Evolutionary conservation across 1,140 invertebrate genomes (phyloP), one percentile per base, ranked within the genome.

Genomic region (Drosophila asahinai): DNA sequence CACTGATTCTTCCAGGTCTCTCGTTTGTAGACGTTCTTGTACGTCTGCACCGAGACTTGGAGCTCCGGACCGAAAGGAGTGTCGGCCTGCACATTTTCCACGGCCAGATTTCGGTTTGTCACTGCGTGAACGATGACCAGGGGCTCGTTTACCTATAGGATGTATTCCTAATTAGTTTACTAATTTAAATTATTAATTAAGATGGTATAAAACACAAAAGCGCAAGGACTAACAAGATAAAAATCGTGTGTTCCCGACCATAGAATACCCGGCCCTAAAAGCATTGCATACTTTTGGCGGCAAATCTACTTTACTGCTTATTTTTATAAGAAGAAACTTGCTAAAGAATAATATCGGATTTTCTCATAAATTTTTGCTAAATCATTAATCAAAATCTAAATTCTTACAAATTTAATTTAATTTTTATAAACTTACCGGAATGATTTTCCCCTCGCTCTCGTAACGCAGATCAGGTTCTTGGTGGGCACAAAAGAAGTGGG

Each of bases 1-100:
- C 73, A 77, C 19, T 19, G 60, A n/a, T 77, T 77, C 54, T 86
- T 72, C 81, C 77, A 83, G 3, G 60, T 73, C 38, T 80, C 77
- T 25, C 64, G 67, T 42, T 71, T 83, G 36, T 55, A 78, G 5
- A 81, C 72, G 48, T 83, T 80, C 30, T 70, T 72, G 61, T 86
- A 86, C 5, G 75, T 86, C 74, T 81, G 66, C 43, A 86, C 82
- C 7, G 82, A 86, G 2, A 83, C 81, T 36, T 81, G 63, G 12
- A 80, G 77, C 30, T 86, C 82, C 14, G 81, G 78, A 4, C 81
- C 83, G 40, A 86, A 86, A 12, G 83, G 38, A 42, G 83, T 86
- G 58, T 83, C 62, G 2, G 80, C 67, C 17, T 77, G 27, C 0
- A 79, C 43, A 51, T 84, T 77, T 42, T 86, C 83, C 15, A 70